Base-by-base conservation (phyloP, 2,888 invertebrate species). In the Eudemis profundana region DNA sequence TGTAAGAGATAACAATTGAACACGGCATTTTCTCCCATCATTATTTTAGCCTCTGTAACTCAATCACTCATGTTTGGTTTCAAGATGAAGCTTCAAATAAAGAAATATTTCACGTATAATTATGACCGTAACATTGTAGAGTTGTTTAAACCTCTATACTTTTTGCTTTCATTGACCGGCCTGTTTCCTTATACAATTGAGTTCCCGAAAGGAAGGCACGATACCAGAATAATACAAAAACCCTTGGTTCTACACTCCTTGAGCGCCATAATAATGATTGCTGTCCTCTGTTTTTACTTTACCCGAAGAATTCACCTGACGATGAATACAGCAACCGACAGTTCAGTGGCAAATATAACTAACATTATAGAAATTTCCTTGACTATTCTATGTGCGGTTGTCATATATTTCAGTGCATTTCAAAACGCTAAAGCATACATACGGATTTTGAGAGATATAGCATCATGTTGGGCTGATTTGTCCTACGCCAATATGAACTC, bases 111-210 rank as follows among this genome's bases (percentile, higher is more conserved):
- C 12, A 14, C 1, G 14, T 47, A 47, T 14, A 47, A 47, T 46
- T 46, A 23, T 14, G 47, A 47, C 15, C 47, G 47, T 2, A 47
- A 47, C 21, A 27, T 47, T 47, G 27, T 60, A 2, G 17, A 60
- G n/a, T 2, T 60, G 2, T 50, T 60, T n/a, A 60, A 49, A 27
- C 49, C 60, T 3, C 38, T 40, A n/a, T 60, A 60, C 17, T 27
- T 60, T 12, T 29, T 60, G 27, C 49, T 60, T 27, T 40, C 49
- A 19, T 10, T 14, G 10, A 12, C 17, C 7, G 60, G 60, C 1
- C 27, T 60, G 27, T 60, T 60, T 49, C 60, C 60, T 5, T 49
- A 49, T 10, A n/a, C 49, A 7, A 38, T 68, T 1, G 51, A 54
- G 14, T 69, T 61, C 40, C 49, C 42, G n/a, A 57, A 62, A 4